These are phyloP conservation scores for Xyrichtys novacula DNA, from an alignment of 2,797 vertebrate genomes.

Conservation along the genomic window DNA sequence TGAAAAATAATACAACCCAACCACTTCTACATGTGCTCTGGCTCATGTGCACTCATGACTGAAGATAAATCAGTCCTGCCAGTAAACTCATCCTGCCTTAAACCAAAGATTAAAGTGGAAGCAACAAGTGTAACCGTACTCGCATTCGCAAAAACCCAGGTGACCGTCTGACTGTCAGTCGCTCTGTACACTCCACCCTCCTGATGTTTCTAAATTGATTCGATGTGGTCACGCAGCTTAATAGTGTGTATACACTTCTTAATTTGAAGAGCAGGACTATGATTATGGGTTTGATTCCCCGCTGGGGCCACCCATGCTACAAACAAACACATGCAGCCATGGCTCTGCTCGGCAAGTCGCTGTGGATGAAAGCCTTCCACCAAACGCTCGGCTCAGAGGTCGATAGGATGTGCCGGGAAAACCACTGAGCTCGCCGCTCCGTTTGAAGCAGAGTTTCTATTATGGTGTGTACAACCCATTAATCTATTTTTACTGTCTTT, in stretches of 20 bases:
- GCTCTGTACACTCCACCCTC: constrained; percentile 39
- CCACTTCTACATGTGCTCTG: constrained; percentile 48
- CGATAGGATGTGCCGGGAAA: constrained; percentile 77
- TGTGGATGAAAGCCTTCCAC: constrained; percentile 71
- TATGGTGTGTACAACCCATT: constrained; percentile 69
- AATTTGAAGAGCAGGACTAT: constrained; percentile 66
- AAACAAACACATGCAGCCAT: constrained; percentile 69
- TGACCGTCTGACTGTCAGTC: constrained; percentile 46
- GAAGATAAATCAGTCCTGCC: constrained; percentile 26
- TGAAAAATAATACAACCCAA: constrained; percentile 25
- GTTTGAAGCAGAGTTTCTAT: constrained; percentile 77
- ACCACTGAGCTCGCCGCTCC: constrained; percentile 51
- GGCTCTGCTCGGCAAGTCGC: constrained; percentile 45
- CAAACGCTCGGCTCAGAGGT: constrained; percentile 64
- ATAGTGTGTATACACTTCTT: constrained; percentile 71
- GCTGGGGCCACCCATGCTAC: constrained; percentile 78
- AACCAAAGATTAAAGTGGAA: constrained; percentile 26
- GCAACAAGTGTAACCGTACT: constrained; percentile 46
- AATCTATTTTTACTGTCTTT: constrained; percentile 77
- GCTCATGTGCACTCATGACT: constrained; percentile 13
- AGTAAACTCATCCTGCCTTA: constrained; percentile 38
- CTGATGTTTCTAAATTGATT: constrained; percentile 61
- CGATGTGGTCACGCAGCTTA: constrained; percentile 65
- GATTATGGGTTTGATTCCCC: constrained; percentile 72
- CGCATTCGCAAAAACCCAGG: constrained; percentile 42